Conservation (phyloP, 2,888 invertebrate species). For the Synanthedon formicaeformis region DNA sequence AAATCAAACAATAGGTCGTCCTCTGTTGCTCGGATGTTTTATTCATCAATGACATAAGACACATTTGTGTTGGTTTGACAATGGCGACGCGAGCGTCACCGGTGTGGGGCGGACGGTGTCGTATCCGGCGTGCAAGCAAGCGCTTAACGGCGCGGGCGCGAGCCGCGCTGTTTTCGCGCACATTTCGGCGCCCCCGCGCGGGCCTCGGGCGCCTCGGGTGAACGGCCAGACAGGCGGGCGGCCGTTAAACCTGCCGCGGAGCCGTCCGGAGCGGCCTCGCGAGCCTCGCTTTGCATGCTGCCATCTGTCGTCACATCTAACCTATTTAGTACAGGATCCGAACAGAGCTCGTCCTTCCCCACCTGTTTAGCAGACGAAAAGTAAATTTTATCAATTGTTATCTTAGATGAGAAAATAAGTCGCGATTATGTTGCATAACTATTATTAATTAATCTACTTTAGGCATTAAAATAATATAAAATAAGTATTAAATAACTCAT, state of each 20-base stretch:
- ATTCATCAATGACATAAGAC: constrained; percentile 12
- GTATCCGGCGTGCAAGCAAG: constrained; percentile 5
- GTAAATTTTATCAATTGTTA: no score
- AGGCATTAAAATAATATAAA: no score
- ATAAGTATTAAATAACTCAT: no score
- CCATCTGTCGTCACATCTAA: not conserved
- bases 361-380: no score
- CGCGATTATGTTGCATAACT: no score
- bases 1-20: not conserved
- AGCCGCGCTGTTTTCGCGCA: constrained; percentile 59
- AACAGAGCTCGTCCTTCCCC: no score
- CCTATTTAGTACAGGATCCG: no score
- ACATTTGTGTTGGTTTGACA: constrained; percentile 2
- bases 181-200: constrained; percentile 52
- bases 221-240: constrained; percentile 67
- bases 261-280: constrained; percentile 46
- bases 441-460: no score
- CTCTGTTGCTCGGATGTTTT: constrained; percentile 3
- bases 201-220: constrained; percentile 59
- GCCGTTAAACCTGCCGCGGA: constrained; percentile 63
- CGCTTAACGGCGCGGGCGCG: constrained; percentile 47
- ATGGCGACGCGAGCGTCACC: not conserved
- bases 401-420: no score
- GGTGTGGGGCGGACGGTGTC: constrained; percentile 2
- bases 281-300: constrained; percentile 16